Evolutionary conservation across 2,888 invertebrate genomes (phyloP), one percentile per base, ranked within the genome.

Genomic region (Listrodromus nycthemerus): DNA sequence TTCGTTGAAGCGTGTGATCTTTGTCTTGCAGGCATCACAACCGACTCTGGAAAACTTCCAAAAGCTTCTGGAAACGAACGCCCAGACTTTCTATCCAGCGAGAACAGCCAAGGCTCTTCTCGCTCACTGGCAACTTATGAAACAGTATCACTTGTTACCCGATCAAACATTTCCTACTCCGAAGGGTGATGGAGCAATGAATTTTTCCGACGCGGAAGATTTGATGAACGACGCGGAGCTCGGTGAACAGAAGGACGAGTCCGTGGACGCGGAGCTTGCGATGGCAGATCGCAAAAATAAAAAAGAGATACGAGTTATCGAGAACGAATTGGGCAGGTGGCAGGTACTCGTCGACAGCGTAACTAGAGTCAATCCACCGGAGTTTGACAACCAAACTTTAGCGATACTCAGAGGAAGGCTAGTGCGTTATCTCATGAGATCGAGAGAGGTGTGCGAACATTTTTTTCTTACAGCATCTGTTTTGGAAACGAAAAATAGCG

Each of bases 131-230:
- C 96, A 97, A 88, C 95, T 98, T 41, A 95, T 99, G 94, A 98
- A 98, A 91, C 97, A 98, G 92, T 98, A 98, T 93, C 97, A 97
- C 89, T 94, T 99, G 45, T 94, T 99, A 77, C 97, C 98, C 0
- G 98, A 99, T 93, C 99, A 99, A 94, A 95, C 95, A 70, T 96
- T 97, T 52, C 95, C 95, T 83, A 95, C 95, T 80, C 94, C 95
- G 10, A 95, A 95, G 87, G 94, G 95, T 90, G 96, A 96, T 87
- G 95, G 95, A 87, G 95, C 96, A 7, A 91, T 96, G 85, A 96
- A 96, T 85, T 98, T 99, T 92, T 98, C 98, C 63, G 99, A 99
- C 94, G 98, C 98, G 2, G 99, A 99, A 93, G 98, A 98, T 84
- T 95, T 96, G 86, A 95, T 98, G 67, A 96, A 97, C 89, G 98